These are phyloP conservation scores for Ceryle rudis DNA, from an alignment of 2,797 vertebrate species.

Conservation along the genomic window DNA sequence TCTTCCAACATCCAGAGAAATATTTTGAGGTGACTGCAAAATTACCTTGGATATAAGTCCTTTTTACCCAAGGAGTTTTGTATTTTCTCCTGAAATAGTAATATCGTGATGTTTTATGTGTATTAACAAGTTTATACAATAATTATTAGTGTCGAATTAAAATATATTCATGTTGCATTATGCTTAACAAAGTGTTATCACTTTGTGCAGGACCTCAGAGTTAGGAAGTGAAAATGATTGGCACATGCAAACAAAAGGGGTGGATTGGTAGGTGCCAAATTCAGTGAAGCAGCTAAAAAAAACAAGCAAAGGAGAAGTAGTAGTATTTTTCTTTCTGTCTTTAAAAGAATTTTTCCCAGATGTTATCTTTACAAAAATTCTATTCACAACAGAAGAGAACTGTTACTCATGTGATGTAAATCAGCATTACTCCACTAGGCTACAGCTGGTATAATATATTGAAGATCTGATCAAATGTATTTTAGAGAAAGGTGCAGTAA, in stretches of 20 bases:
- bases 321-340: neutral
- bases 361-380: neutral
- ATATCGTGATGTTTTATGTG: neutral
- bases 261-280: neutral
- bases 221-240: neutral
- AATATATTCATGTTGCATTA: neutral
- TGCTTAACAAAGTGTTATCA: neutral
- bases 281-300: neutral
- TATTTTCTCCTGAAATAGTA: neutral
- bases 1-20: neutral
- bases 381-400: neutral
- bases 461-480: neutral
- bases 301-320: neutral
- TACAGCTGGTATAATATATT: neutral
- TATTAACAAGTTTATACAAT: neutral
- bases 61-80: neutral
- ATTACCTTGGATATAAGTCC: neutral
- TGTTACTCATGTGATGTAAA: neutral
- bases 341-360: neutral
- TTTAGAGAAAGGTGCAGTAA: neutral
- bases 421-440: neutral
- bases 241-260: neutral
- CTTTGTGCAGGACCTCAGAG: neutral
- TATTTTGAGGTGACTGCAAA: neutral
- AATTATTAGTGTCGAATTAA: neutral